Percentiles rank a stretch among this genome's conserved stretches.
These are phyloP conservation scores for Pocillopora damicornis DNA, from an alignment of 64 coral and sea anemone species.

Conservation along the genomic window DNA sequence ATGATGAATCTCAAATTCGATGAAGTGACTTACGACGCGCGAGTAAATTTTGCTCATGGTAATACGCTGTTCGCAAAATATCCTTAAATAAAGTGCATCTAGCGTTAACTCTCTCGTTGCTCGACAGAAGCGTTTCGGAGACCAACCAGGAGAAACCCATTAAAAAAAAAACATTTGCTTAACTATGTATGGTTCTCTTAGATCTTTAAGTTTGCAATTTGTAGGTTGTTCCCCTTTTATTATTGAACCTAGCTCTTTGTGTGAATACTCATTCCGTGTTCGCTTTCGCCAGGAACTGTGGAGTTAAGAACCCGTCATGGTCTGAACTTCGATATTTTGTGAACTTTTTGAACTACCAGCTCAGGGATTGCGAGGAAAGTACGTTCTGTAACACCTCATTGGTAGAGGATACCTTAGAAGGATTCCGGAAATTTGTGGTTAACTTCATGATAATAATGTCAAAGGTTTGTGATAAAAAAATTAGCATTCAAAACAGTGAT, in stretches of 20 bases:
- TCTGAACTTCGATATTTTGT: slow-evolving; percentile 53
- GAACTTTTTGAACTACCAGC: slow-evolving; percentile 52
- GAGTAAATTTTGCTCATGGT: too few species aligned
- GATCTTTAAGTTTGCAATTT: too few species aligned
- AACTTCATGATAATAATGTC: slow-evolving; percentile 59
- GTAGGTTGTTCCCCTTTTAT: too few species aligned
- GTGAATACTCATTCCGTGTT: neutral
- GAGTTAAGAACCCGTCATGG: slow-evolving; percentile 49
- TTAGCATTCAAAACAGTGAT: neutral
- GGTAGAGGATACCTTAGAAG: slow-evolving; percentile 49
- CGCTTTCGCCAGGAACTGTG: slow-evolving; percentile 23
- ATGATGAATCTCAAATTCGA: too few species aligned
- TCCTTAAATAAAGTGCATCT: too few species aligned
- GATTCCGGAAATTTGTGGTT: slow-evolving; percentile 54
- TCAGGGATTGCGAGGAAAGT: slow-evolving; percentile 41
- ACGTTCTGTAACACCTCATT: slow-evolving; percentile 22
- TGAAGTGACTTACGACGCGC: too few species aligned
- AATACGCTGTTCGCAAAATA: too few species aligned
- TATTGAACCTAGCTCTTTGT: neutral
- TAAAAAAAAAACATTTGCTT: too few species aligned
- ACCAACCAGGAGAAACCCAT: too few species aligned
- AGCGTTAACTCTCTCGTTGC: too few species aligned
- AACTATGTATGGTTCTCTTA: too few species aligned
- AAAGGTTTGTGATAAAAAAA: slow-evolving; percentile 14
- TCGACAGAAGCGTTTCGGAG: too few species aligned